These are phyloP conservation scores for Chiloscyllium punctatum DNA, from an alignment of 2,797 vertebrate species.

Conservation along the genomic window DNA sequence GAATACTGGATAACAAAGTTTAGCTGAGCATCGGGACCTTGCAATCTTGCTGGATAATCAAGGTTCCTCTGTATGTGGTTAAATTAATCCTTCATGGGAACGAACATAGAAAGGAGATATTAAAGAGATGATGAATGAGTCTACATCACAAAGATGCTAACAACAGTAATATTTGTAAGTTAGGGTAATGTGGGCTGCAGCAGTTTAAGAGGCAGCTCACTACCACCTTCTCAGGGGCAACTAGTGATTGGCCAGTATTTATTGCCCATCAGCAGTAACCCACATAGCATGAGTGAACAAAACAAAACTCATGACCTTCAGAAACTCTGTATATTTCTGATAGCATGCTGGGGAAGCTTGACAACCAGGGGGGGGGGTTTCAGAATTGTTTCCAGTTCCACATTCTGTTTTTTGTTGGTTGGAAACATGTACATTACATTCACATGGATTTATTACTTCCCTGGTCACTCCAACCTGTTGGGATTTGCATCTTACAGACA, in stretches of 20 bases:
- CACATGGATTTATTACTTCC: not conserved
- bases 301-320: too few relatives aligned
- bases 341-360: too few relatives aligned
- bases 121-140: not conserved
- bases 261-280: too few relatives aligned
- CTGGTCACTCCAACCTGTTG: not conserved
- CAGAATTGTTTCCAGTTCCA: not conserved
- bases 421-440: not conserved
- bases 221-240: not conserved
- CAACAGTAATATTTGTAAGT: not conserved
- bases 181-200: too few relatives aligned
- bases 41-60: too few relatives aligned
- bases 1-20: too few relatives aligned
- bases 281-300: too few relatives aligned
- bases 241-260: not conserved
- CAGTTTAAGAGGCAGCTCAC: not conserved
- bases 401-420: not conserved
- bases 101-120: not conserved
- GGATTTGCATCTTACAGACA: not conserved
- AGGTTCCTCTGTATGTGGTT: not conserved
- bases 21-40: too few relatives aligned
- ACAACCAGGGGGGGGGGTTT: too few relatives aligned
- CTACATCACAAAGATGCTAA: not conserved
- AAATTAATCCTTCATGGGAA: too few relatives aligned
- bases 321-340: too few relatives aligned